A percentile compares a stretch with the other conserved stretches of the same genome.
Conservation (phyloP, 2,888 invertebrate species). For the Aspidiotus destructor region DNA sequence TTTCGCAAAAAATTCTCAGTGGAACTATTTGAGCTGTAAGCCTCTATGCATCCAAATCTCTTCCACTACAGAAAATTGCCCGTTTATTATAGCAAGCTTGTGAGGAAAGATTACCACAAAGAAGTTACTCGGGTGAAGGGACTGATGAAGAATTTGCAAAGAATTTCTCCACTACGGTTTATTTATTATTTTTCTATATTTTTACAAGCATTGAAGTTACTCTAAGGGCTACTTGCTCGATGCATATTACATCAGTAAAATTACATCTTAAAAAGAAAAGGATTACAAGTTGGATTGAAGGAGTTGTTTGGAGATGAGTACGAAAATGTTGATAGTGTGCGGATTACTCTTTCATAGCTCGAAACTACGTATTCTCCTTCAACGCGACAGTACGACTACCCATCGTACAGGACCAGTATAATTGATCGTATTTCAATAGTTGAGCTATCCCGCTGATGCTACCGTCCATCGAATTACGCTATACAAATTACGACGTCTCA, state of each 20-base stretch:
- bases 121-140: background rate
- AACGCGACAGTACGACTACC: background rate
- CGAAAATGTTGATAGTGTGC: background rate
- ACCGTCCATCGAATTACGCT: constrained; percentile 18
- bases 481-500: constrained; percentile 24
- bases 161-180: background rate
- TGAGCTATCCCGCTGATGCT: constrained; percentile 11
- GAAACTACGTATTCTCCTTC: background rate
- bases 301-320: background rate
- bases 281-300: too few species aligned
- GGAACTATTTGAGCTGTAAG: too few species aligned
- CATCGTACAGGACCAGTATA: too few species aligned
- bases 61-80: too few species aligned
- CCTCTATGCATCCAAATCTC: too few species aligned
- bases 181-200: background rate
- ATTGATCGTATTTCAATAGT: too few species aligned
- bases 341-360: background rate
- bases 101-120: too few species aligned
- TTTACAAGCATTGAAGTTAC: background rate
- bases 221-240: too few species aligned
- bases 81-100: background rate
- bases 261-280: too few species aligned
- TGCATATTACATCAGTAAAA: too few species aligned
- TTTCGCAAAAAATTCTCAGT: too few species aligned
- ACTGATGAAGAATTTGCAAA: background rate